Percentiles rank a stretch among this genome's conserved stretches.
phyloP scores from a whole-genome alignment of 2,797 vertebrate species.

The Aplochiton taeniatus region DNA sequence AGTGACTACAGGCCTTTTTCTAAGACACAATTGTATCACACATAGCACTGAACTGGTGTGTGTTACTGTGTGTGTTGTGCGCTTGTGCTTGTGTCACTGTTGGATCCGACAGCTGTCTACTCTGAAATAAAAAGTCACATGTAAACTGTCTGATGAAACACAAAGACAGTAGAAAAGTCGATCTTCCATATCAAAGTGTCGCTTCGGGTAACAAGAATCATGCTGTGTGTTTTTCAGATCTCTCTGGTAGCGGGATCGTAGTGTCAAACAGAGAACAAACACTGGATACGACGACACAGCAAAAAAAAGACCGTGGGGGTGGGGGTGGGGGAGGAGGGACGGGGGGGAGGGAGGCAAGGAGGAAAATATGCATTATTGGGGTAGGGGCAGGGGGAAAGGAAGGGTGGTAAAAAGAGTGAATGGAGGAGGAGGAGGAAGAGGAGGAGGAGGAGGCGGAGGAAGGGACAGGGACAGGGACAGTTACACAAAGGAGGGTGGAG shows the following conservation, averaged over 20 bases:
- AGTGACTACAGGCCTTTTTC: constrained; percentile 11
- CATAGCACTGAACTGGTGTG: neutral
- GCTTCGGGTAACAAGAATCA: no score
- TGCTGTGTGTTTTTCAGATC: no score
- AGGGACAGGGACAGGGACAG: constrained; percentile 9
- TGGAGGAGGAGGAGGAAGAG: constrained; percentile 28
- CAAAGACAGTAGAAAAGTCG: neutral
- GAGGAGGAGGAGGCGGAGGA: constrained; percentile 11
- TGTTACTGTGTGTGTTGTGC: neutral
- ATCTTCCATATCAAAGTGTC: no score
- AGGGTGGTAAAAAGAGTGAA: constrained; percentile 7
- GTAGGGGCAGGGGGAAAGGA: constrained; percentile 30
- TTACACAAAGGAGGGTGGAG: neutral
- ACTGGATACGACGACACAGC: neutral
- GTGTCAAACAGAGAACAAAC: neutral
- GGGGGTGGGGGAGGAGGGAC: neutral
- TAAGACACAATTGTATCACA: constrained; percentile 23
- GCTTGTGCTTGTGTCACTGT: no score
- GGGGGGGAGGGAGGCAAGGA: constrained; percentile 1
- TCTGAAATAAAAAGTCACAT: neutral
- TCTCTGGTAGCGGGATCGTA: no score
- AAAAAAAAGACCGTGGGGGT: neutral
- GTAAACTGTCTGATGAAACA: neutral
- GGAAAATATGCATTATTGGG: constrained; percentile 16
- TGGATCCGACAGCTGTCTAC: neutral